Conservation (phyloP, 2,113 vertebrate species). For the Zapus hudsonius region DNA sequence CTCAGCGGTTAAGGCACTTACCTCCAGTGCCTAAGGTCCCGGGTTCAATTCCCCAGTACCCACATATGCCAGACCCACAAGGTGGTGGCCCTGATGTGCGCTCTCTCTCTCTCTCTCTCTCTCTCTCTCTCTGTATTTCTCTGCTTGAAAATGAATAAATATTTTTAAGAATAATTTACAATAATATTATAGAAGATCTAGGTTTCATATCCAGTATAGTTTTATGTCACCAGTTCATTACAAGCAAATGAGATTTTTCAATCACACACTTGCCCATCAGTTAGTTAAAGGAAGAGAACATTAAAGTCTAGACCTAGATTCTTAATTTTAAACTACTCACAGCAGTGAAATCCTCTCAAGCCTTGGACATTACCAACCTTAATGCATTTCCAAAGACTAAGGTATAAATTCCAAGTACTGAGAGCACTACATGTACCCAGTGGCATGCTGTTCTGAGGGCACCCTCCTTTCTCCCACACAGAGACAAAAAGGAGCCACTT, state of each 20-base stretch:
- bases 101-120: too few relatives aligned
- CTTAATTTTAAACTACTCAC: slow-evolving; percentile 43
- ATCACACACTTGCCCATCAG: not conserved
- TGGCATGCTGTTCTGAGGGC: not conserved
- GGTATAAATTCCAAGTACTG: not conserved
- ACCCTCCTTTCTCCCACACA: not conserved
- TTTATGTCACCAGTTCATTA: slow-evolving; percentile 7
- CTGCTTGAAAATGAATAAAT: too few relatives aligned
- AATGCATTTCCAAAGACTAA: slow-evolving; percentile 13
- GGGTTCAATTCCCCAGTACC: too few relatives aligned
- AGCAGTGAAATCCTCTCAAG: not conserved
- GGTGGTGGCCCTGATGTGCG: too few relatives aligned
- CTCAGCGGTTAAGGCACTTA: too few relatives aligned
- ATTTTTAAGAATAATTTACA: slow-evolving; percentile 41
- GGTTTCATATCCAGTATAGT: slow-evolving; percentile 31
- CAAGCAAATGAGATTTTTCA: not conserved
- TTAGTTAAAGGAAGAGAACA: slow-evolving; percentile 36
- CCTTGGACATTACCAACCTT: slow-evolving; percentile 5
- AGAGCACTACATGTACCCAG: not conserved
- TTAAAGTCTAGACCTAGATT: not conserved
- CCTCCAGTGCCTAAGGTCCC: too few relatives aligned
- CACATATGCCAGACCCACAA: too few relatives aligned
- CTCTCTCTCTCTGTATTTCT: too few relatives aligned
- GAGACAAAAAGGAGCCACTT: not conserved
- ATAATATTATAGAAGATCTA: not conserved